Evolutionary conservation across 2,113 vertebrate species (phyloP), one percentile per base, ranked within the genome.

Genomic region (Dipodomys spectabilis): DNA sequence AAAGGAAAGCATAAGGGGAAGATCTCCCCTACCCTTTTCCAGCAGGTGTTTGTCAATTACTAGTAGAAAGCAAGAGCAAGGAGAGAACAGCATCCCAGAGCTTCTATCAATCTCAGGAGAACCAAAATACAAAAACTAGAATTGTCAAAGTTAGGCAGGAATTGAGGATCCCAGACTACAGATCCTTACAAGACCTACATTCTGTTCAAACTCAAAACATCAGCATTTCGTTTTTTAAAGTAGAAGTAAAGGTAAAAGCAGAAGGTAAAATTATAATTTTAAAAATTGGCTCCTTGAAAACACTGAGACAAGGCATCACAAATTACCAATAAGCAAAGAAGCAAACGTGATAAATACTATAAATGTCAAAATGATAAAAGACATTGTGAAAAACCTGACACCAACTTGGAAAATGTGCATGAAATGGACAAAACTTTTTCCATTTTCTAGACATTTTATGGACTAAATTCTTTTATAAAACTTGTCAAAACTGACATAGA

Each of bases 261-360:
- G 64, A 93, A 94, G 28, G 57, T 5, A 65, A 57, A 79, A 57
- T 9, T 65, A 86, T 90, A 69, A 92, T 89, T 64, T 16, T 88
- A 53, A 64, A 78, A 94, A 77, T 2, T 85, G 64, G 25, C 60
- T 72, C 88, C 91, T 45, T 74, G 45, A 91, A 91, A 95, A 62
- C 60, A 67, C 30, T 12, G 27, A 72, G 0, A 69, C 65, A 77
- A 67, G 83, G 25, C 74, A 72, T 18, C 49, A 89, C 62, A 87
- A 83, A 84, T 65, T 39, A 87, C 64, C 60, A 91, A 69, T 1
- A 87, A 87, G 18, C 44, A 67, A 95, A 91, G 45, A 16, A 88
- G 49, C 6, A 49, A 81, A 62, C 45, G 87, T 22, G 45, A 85
- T 2, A 69, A 15, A 62, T 19, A 86, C 32, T 67, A n/a, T 0